Evolutionary conservation across 2,888 invertebrate genomes (phyloP), one percentile per base, ranked within the genome.

Genomic region (Scaptomyza parva): DNA sequence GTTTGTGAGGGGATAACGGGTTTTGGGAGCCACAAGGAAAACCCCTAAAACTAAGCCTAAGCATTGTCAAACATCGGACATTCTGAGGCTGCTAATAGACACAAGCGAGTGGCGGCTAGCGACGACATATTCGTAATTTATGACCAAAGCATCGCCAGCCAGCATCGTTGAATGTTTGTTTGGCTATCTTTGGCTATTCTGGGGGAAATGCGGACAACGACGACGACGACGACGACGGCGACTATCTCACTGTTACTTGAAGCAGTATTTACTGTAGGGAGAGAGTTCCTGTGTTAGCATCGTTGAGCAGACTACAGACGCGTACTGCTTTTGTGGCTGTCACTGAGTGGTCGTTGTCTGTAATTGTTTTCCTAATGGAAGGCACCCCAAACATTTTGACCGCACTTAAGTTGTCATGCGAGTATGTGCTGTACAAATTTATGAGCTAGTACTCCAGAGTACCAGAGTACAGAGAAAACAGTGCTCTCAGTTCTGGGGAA

Each of bases 1-100:
- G 39, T 24, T 17, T 30, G 8, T 24, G 44, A 7, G 48, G 44
- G 39, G 37, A 12, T 37, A 52, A 66, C 48, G 71, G 61, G 71
- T 53, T 73, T 37, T 28, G 28, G 3, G 11, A 12, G 2, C 17
- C 17, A 39, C 26, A 39, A 40, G 51, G 48, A 62, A 52, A 55
- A 41, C 47, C 48, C 58, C 40, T 9, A 48, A 50, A 73, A 76
- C 76, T 76, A 71, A 70, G 73, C 73, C 69, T 62, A 69, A 50
- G 70, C 65, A 80, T 80, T 89, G 84, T 86, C 85, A 77, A 78
- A 83, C 77, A 47, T 89, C 81, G 86, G 85, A 88, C 88, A 89
- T 84, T 80, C 82, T 81, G 86, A 89, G 90, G 88, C 90, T 88
- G 89, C 89, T 90, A 90, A 90, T 89, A 90, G 90, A 89, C 89